Evolutionary conservation across 1,140 invertebrate species (phyloP).

Genomic region (Wasmannia auropunctata): DNA sequence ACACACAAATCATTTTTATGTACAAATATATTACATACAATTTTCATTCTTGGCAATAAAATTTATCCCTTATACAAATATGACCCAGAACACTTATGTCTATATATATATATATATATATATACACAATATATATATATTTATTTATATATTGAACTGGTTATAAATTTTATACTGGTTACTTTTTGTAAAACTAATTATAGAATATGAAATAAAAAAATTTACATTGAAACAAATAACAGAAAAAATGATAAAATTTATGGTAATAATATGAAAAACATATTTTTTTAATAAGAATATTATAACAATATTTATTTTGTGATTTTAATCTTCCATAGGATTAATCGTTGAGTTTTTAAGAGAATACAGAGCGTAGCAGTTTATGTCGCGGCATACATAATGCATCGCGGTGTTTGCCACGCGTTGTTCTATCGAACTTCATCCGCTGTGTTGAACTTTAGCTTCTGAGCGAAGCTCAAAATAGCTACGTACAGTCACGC

Average conservation of each 20-base stretch:
- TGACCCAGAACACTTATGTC: neutral
- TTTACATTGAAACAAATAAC: neutral
- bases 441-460: constrained; percentile 56
- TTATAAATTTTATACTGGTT: neutral
- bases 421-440: constrained; percentile 55
- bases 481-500: constrained; percentile 39
- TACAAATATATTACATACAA: neutral
- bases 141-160: neutral
- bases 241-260: neutral
- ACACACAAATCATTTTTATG: neutral
- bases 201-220: neutral
- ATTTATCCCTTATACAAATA: neutral
- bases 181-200: neutral
- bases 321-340: neutral
- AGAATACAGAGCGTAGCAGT: neutral
- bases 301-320: constrained; percentile 1
- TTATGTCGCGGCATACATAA: constrained; percentile 44
- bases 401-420: constrained; percentile 28
- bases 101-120: neutral
- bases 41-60: neutral
- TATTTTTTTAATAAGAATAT: neutral
- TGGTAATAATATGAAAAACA: neutral
- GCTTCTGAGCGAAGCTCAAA: constrained; percentile 44
- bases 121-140: no score
- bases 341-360: constrained; percentile 34